Evolutionary conservation across 2,888 invertebrate species (phyloP), one percentile per base, ranked within the genome.

Genomic region (Falcaria lacertinaria): DNA sequence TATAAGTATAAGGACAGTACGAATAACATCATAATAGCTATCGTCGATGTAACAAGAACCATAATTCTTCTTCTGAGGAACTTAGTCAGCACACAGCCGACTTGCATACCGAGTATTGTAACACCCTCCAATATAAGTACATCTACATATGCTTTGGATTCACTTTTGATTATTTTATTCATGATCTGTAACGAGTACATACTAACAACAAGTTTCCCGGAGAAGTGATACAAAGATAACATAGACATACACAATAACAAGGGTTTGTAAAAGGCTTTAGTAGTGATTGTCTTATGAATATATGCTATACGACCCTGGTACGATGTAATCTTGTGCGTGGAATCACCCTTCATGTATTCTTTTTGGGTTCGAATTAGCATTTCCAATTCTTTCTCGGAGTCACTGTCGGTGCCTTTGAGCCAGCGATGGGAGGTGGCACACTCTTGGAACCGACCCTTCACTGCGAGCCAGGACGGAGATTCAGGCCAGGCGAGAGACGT

Each of bases 81-180:
- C 39, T 57, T 67, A 0, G 64, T 44, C 6, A 69, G 15, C 3
- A 42, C 37, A 47, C 71, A 66, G 0, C 74, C 74, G 8, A 62
- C 7, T 39, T 69, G 69, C 64, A 65, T 69, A 0, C 64, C 61
- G 0, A 50, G 15, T 1, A 72, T 54, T 0, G 66, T 68, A 0
- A 70, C 47, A 1, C 63, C 66, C 34, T 71, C 72, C 25, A 73
- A 44, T 15, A 64, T 55, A 0, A 71, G 40, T 65, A 73, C 69
- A 2, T 62, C 69, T 17, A 34, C 33, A 34, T 68, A 63, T 1
- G 68, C 64, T 0, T 54, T 43, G 1, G 50, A 39, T 35, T 65
- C 60, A 42, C 40, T 55, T 14, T 48, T 32, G 8, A 60, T 57
- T 19, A 65, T 60, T 43, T 57, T 47, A 16, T 57, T 61, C 5